Evolutionary conservation across 2,888 invertebrate species (phyloP).

Genomic region (Nezara viridula): DNA sequence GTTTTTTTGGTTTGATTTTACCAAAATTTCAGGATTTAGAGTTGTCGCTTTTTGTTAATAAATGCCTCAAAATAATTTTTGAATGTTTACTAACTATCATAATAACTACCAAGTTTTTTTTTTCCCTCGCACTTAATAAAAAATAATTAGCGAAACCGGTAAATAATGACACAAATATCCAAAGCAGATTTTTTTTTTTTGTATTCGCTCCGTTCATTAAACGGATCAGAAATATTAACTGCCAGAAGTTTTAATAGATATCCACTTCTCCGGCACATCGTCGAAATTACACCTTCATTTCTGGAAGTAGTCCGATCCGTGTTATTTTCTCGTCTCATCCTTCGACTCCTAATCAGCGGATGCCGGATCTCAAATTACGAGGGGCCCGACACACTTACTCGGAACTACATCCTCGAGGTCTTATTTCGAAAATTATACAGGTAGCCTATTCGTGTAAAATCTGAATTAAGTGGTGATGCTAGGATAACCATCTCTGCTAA

Average conservation of each 20-base stretch:
- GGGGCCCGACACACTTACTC: not conserved
- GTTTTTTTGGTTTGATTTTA: too few relatives aligned
- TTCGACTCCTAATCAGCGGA: not conserved
- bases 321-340: not conserved
- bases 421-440: conserved; percentile 4
- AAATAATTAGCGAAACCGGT: too few relatives aligned
- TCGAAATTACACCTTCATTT: not conserved
- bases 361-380: not conserved
- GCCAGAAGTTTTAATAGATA: not conserved
- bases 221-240: not conserved
- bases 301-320: not conserved
- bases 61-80: too few relatives aligned
- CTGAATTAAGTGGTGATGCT: not conserved
- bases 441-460: not conserved
- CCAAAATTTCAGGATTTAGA: too few relatives aligned
- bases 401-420: not conserved
- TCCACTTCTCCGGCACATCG: not conserved
- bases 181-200: not conserved
- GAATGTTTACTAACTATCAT: too few relatives aligned
- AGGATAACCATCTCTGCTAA: not conserved
- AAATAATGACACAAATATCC: not conserved
- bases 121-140: too few relatives aligned
- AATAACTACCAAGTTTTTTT: too few relatives aligned
- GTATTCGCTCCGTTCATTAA: not conserved
- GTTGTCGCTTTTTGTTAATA: too few relatives aligned